Evolutionary conservation across 1,140 invertebrate genomes (phyloP).

Genomic region (Lethocerus indicus): DNA sequence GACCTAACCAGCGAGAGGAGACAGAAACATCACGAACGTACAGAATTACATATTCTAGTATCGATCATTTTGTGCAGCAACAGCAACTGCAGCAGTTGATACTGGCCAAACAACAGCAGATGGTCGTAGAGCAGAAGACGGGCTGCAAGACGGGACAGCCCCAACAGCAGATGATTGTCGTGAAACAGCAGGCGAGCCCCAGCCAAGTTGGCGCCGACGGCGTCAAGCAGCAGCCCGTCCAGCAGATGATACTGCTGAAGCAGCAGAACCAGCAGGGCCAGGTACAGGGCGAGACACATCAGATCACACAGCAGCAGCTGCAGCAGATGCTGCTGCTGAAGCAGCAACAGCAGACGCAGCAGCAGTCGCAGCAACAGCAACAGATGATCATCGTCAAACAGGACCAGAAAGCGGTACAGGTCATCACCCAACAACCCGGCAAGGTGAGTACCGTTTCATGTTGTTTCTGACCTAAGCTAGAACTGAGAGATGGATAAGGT

Average conservation of each 20-base stretch:
- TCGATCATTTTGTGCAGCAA: conserved; percentile 9
- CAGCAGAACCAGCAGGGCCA: conserved; percentile 1
- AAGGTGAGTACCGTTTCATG: too few relatives aligned
- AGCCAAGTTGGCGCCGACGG: conserved; percentile 2
- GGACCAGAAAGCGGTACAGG: conserved; percentile 13
- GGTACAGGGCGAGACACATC: conserved; percentile 2
- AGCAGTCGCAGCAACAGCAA: conserved; percentile 9
- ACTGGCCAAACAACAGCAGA: conserved; percentile 17
- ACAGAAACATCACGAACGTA: too few relatives aligned
- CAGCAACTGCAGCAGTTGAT: conserved; percentile 15
- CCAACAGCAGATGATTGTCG: neutral
- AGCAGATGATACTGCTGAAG: conserved; percentile 18
- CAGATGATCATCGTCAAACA: conserved; percentile 17
- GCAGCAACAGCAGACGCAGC: conserved; percentile 15
- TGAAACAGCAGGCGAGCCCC: neutral
- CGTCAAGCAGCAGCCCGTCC: conserved; percentile 19
- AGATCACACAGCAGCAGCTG: conserved; percentile 17
- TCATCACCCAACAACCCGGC: conserved; percentile 13
- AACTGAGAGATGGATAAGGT: too few relatives aligned
- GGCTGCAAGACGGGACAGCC: neutral
- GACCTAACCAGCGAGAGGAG: too few relatives aligned
- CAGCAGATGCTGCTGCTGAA: conserved; percentile 18
- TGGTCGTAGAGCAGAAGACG: conserved; percentile 15
- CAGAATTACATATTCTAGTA: neutral
- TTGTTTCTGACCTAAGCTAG: too few relatives aligned